phyloP scores from a whole-genome alignment of 2,797 vertebrate genomes.

The Coccyzus lansbergi region DNA sequence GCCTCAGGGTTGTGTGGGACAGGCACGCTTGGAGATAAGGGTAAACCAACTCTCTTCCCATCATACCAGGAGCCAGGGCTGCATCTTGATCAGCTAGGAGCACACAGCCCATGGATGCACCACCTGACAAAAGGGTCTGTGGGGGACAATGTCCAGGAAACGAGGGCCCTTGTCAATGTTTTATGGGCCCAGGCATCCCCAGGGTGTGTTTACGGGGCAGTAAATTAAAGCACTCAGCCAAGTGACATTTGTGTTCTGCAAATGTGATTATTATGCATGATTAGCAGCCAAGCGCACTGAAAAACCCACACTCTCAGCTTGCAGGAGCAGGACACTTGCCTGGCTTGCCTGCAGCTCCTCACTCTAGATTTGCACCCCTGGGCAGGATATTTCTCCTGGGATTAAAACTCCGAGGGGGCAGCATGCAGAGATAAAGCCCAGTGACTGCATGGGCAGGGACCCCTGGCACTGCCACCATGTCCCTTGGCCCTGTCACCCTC shows the following conservation, averaged over 20 bases:
- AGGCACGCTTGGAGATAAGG: rapidly evolving
- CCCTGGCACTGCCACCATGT: rapidly evolving
- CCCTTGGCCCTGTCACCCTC: rapidly evolving
- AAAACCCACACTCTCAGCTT: slow-evolving; percentile 38
- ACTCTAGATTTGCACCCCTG: rapidly evolving
- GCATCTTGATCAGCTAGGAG: rapidly evolving
- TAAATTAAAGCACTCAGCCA: slow-evolving; percentile 74
- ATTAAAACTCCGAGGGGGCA: neutral
- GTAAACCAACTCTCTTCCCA: neutral
- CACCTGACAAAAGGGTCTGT: slow-evolving; percentile 20
- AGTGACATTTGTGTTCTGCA: slow-evolving; percentile 75
- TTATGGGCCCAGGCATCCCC: slow-evolving; percentile 59
- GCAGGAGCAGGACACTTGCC: neutral
- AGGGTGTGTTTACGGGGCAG: slow-evolving; percentile 70
- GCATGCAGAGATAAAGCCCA: rapidly evolving
- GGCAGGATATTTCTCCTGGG: neutral
- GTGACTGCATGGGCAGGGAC: neutral
- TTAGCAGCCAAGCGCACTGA: slow-evolving; percentile 73
- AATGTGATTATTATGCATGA: slow-evolving; percentile 75
- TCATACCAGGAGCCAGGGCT: neutral
- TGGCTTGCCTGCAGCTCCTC: neutral
- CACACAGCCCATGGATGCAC: rapidly evolving
- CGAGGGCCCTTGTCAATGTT: slow-evolving; percentile 59
- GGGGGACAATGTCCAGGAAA: slow-evolving; percentile 5
- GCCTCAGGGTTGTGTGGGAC: neutral